Conservation (phyloP, 2,113 vertebrate species). For the Menidia beryllina region DNA sequence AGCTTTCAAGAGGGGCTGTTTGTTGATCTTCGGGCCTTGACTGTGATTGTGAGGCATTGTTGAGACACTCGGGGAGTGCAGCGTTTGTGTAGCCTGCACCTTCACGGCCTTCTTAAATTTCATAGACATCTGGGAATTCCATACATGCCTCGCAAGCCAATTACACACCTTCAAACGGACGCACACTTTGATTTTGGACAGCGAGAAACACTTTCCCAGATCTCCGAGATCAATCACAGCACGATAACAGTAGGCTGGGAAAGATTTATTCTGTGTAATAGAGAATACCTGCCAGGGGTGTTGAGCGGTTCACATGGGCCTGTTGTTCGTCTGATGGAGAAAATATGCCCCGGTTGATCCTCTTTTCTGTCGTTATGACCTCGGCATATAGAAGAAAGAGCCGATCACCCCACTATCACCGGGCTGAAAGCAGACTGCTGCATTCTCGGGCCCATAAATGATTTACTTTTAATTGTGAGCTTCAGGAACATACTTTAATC, state of each 20-base stretch:
- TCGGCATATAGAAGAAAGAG: background rate
- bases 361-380: background rate
- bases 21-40: conserved; percentile 19
- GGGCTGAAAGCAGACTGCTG: conserved; percentile 5
- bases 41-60: conserved; percentile 15
- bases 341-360: background rate
- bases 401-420: background rate
- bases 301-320: background rate
- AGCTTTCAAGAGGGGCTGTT: background rate
- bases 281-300: background rate
- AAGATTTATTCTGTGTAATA: conserved; percentile 47
- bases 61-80: conserved; percentile 5
- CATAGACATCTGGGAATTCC: conserved; percentile 98
- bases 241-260: conserved; percentile 13
- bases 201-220: conserved; percentile 79
- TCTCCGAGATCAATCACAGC: conserved; percentile 58
- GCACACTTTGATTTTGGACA: conserved; percentile 87
- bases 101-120: conserved; percentile 90
- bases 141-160: conserved; percentile 92
- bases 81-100: conserved; percentile 58
- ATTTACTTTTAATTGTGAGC: conserved; percentile 41
- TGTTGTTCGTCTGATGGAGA: background rate
- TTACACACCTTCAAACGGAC: conserved; percentile 95
- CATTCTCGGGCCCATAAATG: background rate
- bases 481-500: conserved; percentile 41